phyloP scores from a whole-genome alignment of 2,113 vertebrate genomes.

The Jaculus jaculus region DNA sequence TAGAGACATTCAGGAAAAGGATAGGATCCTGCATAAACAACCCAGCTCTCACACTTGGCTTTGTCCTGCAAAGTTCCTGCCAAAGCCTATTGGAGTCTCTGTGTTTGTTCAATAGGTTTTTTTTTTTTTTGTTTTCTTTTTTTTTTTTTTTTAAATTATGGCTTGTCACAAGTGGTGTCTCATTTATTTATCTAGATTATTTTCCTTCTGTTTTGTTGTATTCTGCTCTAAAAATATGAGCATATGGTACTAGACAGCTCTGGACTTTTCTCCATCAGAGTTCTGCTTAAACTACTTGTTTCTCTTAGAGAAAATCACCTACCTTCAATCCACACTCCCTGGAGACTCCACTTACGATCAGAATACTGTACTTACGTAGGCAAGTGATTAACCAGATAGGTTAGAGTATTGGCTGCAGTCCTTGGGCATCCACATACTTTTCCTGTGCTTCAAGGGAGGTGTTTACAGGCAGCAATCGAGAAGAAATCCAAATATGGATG shows the following conservation, averaged over 20 bases:
- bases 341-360: slow-evolving; percentile 57
- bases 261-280: slow-evolving; percentile 24
- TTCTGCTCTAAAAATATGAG: slow-evolving; percentile 68
- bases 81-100: slow-evolving; percentile 79
- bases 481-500: slow-evolving; percentile 27
- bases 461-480: slow-evolving; percentile 34
- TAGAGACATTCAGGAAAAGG: slow-evolving; percentile 47
- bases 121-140: slow-evolving; percentile 33
- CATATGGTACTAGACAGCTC: slow-evolving; percentile 21
- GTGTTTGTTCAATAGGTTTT: slow-evolving; percentile 71
- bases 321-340: slow-evolving; percentile 41
- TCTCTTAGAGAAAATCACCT: slow-evolving; percentile 60
- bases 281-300: slow-evolving; percentile 57
- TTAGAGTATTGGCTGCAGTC: background rate
- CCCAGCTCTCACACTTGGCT: slow-evolving; percentile 77
- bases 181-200: slow-evolving; percentile 69
- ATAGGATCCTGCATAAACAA: slow-evolving; percentile 57
- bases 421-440: background rate
- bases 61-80: slow-evolving; percentile 68
- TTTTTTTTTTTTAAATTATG: slow-evolving; percentile 62
- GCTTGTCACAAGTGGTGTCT: slow-evolving; percentile 78
- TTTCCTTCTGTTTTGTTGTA: slow-evolving; percentile 67
- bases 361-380: slow-evolving; percentile 64
- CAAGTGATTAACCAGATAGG: slow-evolving; percentile 60
- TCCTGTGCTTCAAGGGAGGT: slow-evolving; percentile 13